Evolutionary conservation across 2,113 vertebrate genomes (phyloP).

Genomic region (Rhea americana): DNA sequence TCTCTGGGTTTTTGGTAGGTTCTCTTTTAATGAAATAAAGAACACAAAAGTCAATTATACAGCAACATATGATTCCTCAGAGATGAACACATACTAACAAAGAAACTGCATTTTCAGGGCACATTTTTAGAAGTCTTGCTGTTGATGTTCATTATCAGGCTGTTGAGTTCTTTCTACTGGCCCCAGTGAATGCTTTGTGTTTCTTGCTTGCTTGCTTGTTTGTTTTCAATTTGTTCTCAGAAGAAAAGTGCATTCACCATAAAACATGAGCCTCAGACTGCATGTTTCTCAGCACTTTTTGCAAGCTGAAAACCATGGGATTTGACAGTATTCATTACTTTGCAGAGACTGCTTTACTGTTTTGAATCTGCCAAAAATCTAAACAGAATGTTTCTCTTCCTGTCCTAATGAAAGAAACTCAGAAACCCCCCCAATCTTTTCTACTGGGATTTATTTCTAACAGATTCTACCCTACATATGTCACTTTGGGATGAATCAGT

Average conservation of each 20-base stretch:
- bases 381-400: neutral
- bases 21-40: neutral
- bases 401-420: neutral
- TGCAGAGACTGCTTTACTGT: neutral
- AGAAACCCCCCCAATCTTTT: neutral
- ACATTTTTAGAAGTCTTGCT: constrained; percentile 19
- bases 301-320: neutral
- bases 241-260: constrained; percentile 72
- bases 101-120: constrained; percentile 18
- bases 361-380: constrained; percentile 1
- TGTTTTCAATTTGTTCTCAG: constrained; percentile 64
- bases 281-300: neutral
- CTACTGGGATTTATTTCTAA: neutral
- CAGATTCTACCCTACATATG: neutral
- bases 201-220: neutral
- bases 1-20: neutral
- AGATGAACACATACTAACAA: neutral
- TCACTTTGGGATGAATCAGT: neutral
- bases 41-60: neutral
- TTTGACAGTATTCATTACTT: neutral
- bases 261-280: constrained; percentile 57
- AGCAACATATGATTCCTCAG: neutral
- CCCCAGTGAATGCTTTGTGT: constrained; percentile 52
- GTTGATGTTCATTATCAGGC: constrained; percentile 50
- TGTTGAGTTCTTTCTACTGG: constrained; percentile 63